These are phyloP conservation scores for Sclerodermus sp. DNA, from an alignment of 2,888 invertebrate species.

Conservation along the genomic window DNA sequence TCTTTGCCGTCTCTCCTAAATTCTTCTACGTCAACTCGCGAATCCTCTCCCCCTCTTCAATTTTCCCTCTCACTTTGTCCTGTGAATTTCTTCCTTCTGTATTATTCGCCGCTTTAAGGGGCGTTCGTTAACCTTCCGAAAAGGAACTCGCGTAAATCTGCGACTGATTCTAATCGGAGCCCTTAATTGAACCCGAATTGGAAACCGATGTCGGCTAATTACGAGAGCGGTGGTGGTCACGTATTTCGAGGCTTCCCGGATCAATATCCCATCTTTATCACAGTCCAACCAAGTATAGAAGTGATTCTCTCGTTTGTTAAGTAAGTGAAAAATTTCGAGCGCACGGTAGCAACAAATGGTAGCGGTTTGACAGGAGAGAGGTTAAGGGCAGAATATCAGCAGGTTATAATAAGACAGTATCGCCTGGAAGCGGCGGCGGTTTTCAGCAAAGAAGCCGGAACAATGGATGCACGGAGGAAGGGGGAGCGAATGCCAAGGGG, in stretches of 20 bases:
- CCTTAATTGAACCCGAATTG: conserved; percentile 16
- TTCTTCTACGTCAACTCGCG: conserved; percentile 57
- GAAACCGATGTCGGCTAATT: conserved; percentile 1
- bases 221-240: neutral
- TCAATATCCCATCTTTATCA: neutral
- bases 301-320: no score
- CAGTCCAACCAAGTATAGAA: neutral
- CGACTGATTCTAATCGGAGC: conserved; percentile 20
- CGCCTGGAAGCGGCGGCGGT: conserved; percentile 41
- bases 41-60: conserved; percentile 22
- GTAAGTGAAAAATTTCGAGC: no score
- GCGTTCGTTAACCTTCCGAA: conserved; percentile 49
- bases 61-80: conserved; percentile 7
- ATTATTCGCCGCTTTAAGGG: conserved; percentile 29
- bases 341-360: no score
- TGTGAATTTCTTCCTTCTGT: conserved; percentile 10
- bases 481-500: no score
- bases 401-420: conserved; percentile 53
- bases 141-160: conserved; percentile 4
- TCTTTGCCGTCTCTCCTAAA: conserved; percentile 57
- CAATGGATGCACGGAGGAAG: conserved; percentile 30
- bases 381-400: neutral
- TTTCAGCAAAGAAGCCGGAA: conserved; percentile 41
- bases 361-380: no score
- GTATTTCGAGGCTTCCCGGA: neutral